These are phyloP conservation scores for Tipula unca DNA, from an alignment of 2,888 invertebrate species.

Conservation along the genomic window DNA sequence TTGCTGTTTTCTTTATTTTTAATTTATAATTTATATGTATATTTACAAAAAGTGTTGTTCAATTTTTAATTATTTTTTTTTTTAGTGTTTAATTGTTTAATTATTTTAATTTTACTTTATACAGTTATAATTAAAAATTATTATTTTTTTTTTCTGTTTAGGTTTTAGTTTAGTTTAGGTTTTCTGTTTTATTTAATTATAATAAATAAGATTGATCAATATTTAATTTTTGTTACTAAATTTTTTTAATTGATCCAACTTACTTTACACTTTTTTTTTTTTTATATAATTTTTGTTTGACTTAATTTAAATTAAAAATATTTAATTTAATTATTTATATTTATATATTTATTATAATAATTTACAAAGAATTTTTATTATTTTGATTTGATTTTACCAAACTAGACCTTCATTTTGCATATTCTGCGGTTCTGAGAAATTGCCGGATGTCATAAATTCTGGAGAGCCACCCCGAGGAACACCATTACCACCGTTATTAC, in stretches of 20 bases:
- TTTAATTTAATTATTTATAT: constrained; percentile 3
- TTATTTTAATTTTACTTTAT: constrained; percentile 3
- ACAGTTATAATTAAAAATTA: constrained; percentile 3
- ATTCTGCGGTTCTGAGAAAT: constrained; percentile 59
- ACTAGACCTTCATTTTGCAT: constrained; percentile 64
- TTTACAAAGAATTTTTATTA: constrained; percentile 8
- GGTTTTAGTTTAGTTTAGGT: background rate
- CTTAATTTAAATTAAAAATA: constrained; percentile 14
- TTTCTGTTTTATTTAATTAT: too few relatives aligned
- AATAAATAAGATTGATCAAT: background rate
- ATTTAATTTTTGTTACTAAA: background rate
- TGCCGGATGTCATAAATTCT: constrained; percentile 57
- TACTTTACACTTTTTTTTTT: background rate
- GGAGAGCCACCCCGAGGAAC: constrained; percentile 68
- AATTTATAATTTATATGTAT: background rate
- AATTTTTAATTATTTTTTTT: background rate
- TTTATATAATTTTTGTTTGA: background rate
- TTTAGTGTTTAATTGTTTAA: background rate
- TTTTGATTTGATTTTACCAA: constrained; percentile 47
- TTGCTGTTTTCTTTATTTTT: background rate
- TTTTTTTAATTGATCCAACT: background rate
- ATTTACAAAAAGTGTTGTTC: background rate
- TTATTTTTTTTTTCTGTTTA: background rate
- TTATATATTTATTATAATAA: background rate
- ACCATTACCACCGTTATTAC: constrained; percentile 28